Base-by-base conservation (phyloP, 2,113 vertebrate species). In the Varanus salvator region DNA sequence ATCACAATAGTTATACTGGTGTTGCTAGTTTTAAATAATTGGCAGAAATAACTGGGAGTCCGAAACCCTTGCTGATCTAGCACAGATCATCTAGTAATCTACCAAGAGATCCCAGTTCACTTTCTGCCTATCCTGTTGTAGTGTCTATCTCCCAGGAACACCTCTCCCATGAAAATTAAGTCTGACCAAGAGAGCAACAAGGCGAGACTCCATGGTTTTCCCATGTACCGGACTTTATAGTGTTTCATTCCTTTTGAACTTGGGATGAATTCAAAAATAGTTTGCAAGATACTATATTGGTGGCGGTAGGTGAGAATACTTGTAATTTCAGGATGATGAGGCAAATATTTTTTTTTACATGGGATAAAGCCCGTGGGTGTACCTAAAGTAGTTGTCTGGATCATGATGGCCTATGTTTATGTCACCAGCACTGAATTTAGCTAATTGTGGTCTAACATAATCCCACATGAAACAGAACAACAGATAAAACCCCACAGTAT, bases 401-500 rank as follows among this genome's bases (percentile, higher is more conserved):
- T 17, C 50, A 27, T 71, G 29, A n/a, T 9, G 23, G 60, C 34
- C 60, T 68, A 44, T 0, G 25, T 91, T 94, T 92, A 60, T 23
- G 87, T 95, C 87, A 89, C 19, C 64, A 89, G 54, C 38, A 90
- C 48, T 11, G 14, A 54, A 48, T 15, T 78, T 48, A 64, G 92
- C 85, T 74, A 93, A 91, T 75, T 29, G 84, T 60, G 29, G 60
- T 92, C 91, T 77, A 57, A 87, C 52, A 54, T 19, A 64, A 64
- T 64, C 60, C 19, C 44, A 50, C 48, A 54, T 50, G 52, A 72
- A 76, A 88, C 19, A 75, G 44, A n/a, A 64, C 34, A 12, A 60
- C 54, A 14, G 1, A 84, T 90, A 92, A 87, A 87, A 77, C 48
- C 87, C 7, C 71, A 21, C 87, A 89, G 84, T 87, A 92, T n/a